Base-by-base conservation (phyloP, 2,888 invertebrate species). In the Aphidoletes aphidimyza region DNA sequence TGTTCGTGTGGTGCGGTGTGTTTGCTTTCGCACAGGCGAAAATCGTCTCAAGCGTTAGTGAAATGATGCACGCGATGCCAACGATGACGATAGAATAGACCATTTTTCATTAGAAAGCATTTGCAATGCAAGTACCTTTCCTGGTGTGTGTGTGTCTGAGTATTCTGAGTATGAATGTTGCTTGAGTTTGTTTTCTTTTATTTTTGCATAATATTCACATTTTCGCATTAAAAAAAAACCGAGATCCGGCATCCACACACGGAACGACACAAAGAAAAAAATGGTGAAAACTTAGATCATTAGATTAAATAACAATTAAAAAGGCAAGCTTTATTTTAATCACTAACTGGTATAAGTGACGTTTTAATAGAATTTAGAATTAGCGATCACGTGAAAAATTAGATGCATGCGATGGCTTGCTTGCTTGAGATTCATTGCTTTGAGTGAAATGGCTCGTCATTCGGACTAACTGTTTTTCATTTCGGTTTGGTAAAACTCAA, bases 291-390 rank as follows among this genome's bases (percentile, higher is more conserved):
- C 14, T 69, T 14, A 69, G 69, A 69, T 69, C 30, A 26, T 2
- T 69, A 69, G 69, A 69, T 69, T 69, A 69, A 69, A 69, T 69
- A 69, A 69, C 69, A 69, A 69, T 69, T 69, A 69, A 69, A 69
- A 69, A 69, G 11, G 69, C 30, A 69, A 69, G 30, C 69, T 69
- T 30, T 30, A 34, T 34, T 69, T 30, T 54, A 54, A n/a, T n/a
- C n/a, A 30, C 69, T 26, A 69, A 14, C 30, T 14, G 30, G 34
- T 69, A n/a, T n/a, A 11, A 69, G 69, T 69, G 69, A 69, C 69
- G 69, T 30, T 69, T 69, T 69, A 14, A 30, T 69, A 69, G 69
- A 69, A 69, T 22, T 54, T 54, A 22, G 22, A n/a, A 54, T 54
- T 22, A 22, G 22, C 54, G 17, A 47, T 19, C 47, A 47, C 22